Conservation (phyloP, 2,113 vertebrate genomes). For the human region GRCh38 chr13:37570001-37570500, state of each 20-base stretch:
- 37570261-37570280: neutral
- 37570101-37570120: constrained; percentile 34
- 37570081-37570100: constrained; percentile 39
- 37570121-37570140: neutral
- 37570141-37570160: neutral
- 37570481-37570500: neutral
- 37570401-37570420: neutral
- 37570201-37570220: neutral
- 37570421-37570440: neutral
- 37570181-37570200: neutral
- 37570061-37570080: neutral
- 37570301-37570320: neutral
- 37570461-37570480: neutral
- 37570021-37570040: neutral
- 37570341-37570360: neutral
- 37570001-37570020: neutral
- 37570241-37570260: neutral
- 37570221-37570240: neutral
- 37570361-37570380: neutral
- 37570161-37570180: neutral
- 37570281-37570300: neutral
- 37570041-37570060: neutral
- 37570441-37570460: neutral
- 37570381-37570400: neutral
- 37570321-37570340: neutral